Base-by-base conservation (phyloP, 2,888 invertebrate genomes). In the Coenonympha arcania region DNA sequence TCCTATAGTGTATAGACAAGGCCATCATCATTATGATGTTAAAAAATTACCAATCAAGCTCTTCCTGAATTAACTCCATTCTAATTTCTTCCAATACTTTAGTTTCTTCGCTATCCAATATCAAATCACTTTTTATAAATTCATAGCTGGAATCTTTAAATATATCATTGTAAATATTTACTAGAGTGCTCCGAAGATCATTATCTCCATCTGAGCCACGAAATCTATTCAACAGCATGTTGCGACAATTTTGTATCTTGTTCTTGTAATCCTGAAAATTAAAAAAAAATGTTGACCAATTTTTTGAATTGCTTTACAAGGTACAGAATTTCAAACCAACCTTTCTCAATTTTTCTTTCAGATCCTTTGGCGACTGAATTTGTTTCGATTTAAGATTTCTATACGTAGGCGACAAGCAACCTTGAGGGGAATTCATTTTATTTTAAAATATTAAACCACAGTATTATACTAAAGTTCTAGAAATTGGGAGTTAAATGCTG, bases 321-420 rank as follows among this genome's bases (percentile, higher is more conserved):
- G 6, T 20, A n/a, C n/a, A 5, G n/a, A n/a, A n/a, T n/a, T n/a
- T n/a, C n/a, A 16, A 24, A 24, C 22, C n/a, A 65, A 82, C 85
- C 76, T 82, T 83, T 61, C 85, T 71, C 65, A 86, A 68, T 69
- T 81, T 84, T 51, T 82, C 84, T 59, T 84, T 86, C 31, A 86
- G 50, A 60, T 83, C 81, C 50, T 76, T 63, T 3, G 84, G 86
- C 3, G 85, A 84, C 45, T 76, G 76, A 54, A 68, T 74, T 18
- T 69, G 70, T 54, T 64, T 70, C 1, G 52, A 55, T 40, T 65
- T 69, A 22, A 84, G 50, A 63, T 85, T 72, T 65, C 73, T 78
- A 52, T 68, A 86, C 30, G 71, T 74, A 6, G 79, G 81, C 1
- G 79, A 76, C 4, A 66, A 65, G 55, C 52, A 62, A 15, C 57